Conservation (phyloP, 2,113 vertebrate genomes). For the Prietella phreatophila region DNA sequence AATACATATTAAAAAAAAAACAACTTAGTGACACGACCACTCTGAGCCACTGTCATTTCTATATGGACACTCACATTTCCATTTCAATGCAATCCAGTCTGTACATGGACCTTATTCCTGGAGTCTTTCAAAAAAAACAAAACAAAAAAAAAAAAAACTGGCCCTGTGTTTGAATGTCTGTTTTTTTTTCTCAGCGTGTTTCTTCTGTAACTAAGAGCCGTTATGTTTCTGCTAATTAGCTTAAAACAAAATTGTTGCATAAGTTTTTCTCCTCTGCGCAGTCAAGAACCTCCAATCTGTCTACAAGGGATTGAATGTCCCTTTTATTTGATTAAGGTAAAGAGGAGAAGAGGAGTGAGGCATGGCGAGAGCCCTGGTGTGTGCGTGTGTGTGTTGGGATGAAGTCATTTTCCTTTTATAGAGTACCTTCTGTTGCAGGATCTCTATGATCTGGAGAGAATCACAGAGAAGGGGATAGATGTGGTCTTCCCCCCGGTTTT, state of each 20-base stretch:
- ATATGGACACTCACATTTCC: not conserved
- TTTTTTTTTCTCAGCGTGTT: not conserved
- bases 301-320: conserved; percentile 42
- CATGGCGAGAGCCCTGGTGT: conserved; percentile 55
- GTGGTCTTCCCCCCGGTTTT: too few species aligned
- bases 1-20: not conserved
- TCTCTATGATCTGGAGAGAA: conserved; percentile 60
- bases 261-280: conserved; percentile 42
- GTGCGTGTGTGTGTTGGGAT: conserved; percentile 65
- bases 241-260: conserved; percentile 34
- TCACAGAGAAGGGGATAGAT: conserved; percentile 40
- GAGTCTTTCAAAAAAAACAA: not conserved
- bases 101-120: not conserved
- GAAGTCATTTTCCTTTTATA: conserved; percentile 77
- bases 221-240: conserved; percentile 5
- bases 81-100: not conserved
- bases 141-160: not conserved
- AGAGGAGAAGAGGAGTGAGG: conserved; percentile 49
- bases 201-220: not conserved
- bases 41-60: not conserved
- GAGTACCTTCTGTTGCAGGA: conserved; percentile 63
- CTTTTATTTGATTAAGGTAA: conserved; percentile 50
- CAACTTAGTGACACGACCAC: not conserved
- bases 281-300: conserved; percentile 39
- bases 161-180: not conserved